phyloP scores from a whole-genome alignment of 2,888 invertebrate species.

The Campaea margaritaria region DNA sequence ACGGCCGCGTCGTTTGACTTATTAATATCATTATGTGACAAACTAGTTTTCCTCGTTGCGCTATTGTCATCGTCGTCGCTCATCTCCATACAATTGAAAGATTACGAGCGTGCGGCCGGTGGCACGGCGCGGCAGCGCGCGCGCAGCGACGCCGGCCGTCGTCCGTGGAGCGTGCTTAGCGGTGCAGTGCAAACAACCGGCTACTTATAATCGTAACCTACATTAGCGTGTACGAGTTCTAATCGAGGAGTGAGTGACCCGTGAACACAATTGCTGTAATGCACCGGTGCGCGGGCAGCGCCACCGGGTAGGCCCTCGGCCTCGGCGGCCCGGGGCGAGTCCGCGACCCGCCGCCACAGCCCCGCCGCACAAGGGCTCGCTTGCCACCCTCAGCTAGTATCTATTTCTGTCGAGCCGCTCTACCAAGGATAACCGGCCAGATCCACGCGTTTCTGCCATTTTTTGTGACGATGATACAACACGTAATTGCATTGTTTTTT shows the following conservation, averaged over 20 bases:
- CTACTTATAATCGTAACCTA: constrained; percentile 31
- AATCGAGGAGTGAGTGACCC: constrained; percentile 26
- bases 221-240: constrained; percentile 24
- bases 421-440: constrained; percentile 55
- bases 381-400: not conserved
- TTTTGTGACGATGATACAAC: constrained; percentile 59
- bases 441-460: constrained; percentile 47
- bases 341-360: not conserved
- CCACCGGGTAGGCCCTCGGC: no score
- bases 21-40: constrained; percentile 15
- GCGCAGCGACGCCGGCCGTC: constrained; percentile 1
- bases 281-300: constrained; percentile 17
- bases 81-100: constrained; percentile 54
- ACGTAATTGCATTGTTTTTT: constrained; percentile 66
- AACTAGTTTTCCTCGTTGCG: constrained; percentile 39
- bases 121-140: constrained; percentile 26
- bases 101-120: constrained; percentile 28
- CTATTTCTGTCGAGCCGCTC: constrained; percentile 35
- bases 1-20: constrained; percentile 13
- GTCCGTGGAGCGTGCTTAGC: constrained; percentile 6
- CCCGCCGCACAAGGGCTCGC: not conserved
- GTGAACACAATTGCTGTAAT: constrained; percentile 19
- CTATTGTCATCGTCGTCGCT: constrained; percentile 24
- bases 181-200: constrained; percentile 19
- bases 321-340: not conserved